These are phyloP conservation scores for Helicorthomorpha holstii DNA, from an alignment of 1,140 invertebrate species.

Conservation along the genomic window DNA sequence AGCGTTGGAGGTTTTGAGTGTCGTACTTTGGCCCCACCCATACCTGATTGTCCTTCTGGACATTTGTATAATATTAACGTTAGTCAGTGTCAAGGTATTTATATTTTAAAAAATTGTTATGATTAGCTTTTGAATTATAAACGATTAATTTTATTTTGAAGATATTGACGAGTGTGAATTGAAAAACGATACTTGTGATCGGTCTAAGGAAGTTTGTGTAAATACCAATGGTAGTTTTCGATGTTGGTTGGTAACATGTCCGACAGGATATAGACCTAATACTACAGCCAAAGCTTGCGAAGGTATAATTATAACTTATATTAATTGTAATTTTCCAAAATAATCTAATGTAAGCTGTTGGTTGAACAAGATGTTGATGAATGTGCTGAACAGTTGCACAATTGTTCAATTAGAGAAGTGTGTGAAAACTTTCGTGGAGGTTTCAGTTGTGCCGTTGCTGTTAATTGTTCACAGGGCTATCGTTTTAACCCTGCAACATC, in stretches of 20 bases:
- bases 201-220: slow-evolving; percentile 59
- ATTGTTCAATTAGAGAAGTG: slow-evolving; percentile 18
- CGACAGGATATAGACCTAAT: slow-evolving; percentile 29
- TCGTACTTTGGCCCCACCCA: not conserved
- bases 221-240: slow-evolving; percentile 75
- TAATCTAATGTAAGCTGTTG: not conserved
- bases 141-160: slow-evolving; percentile 22
- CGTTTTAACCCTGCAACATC: slow-evolving; percentile 13
- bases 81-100: slow-evolving; percentile 14
- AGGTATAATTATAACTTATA: not conserved
- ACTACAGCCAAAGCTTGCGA: not conserved
- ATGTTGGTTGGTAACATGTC: slow-evolving; percentile 72
- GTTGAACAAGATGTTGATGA: slow-evolving; percentile 24
- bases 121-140: not conserved
- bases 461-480: slow-evolving; percentile 17
- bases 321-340: not conserved
- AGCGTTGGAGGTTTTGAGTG: slow-evolving; percentile 33
- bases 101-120: not conserved
- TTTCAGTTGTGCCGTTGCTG: slow-evolving; percentile 19
- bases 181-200: slow-evolving; percentile 37
- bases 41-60: slow-evolving; percentile 10
- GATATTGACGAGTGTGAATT: slow-evolving; percentile 74
- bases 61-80: slow-evolving; percentile 12
- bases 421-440: slow-evolving; percentile 26
- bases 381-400: slow-evolving; percentile 21